Base-by-base conservation (phyloP, 2,888 invertebrate species). In the Zaprionus obscuricornis region DNA sequence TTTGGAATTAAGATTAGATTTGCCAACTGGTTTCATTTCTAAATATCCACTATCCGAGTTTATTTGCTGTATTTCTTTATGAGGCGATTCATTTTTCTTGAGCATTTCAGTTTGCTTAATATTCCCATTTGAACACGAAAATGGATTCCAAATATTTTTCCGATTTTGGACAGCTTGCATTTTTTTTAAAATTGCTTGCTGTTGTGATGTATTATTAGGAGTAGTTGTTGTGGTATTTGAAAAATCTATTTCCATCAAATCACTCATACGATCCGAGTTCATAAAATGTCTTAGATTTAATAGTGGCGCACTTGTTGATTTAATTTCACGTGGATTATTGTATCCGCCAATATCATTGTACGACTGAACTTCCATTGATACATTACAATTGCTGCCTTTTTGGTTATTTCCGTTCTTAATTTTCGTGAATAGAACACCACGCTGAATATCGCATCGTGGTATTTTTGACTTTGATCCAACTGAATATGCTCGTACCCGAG, bases 241-340 rank as follows among this genome's bases (percentile, higher is more conserved):
- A 81, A 94, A 95, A 87, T 95, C 95, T 70, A 96, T 92, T 91
- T 96, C 95, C 95, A 96, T 96, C 74, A 96, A 92, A 90, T 96
- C 95, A 69, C 94, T 94, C 92, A 94, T 93, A 1, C 92, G 91
- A 69, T 93, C 93, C 34, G 92, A 92, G 34, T 92, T 92, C 68
- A 92, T 92, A 70, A 91, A 82, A 51, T 89, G 84, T 66, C 87
- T 88, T 58, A 87, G 76, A 60, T 92, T 92, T 50, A 95, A 86
- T 36, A 94, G 89, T 0, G 95, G 95, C 2, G 94, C 94, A 86
- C 94, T 94, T 14, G 92, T 93, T 1, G 94, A 94, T 85, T 94
- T 94, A 54, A 91, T 91, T 34, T 90, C 89, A 16, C 87, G 62
- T 2, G 43, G 46, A 2, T 49, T 37, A 55, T 46, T 75, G n/a